Base-by-base conservation (phyloP, 2,797 vertebrate genomes). In the Eurystomus glaucurus region DNA sequence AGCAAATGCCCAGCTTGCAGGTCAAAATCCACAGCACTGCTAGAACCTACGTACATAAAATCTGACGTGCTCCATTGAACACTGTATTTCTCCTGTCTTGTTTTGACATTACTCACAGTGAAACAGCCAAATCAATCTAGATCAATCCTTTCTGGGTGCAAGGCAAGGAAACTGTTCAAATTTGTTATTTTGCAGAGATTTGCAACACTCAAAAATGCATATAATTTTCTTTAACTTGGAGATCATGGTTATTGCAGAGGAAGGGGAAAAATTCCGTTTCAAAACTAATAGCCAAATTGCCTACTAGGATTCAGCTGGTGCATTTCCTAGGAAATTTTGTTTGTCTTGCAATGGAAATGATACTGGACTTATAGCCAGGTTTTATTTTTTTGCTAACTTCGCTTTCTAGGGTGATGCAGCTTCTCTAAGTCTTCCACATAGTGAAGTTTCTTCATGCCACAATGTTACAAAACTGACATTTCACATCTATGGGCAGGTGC, bases 1-100 rank as follows among this genome's bases (percentile, higher is more conserved):
- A 97, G 93, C 92, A 92, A 97, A 97, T 94, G 94, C 92, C 92
- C 92, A 82, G 76, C 90, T 96, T 82, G 80, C 93, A 93, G 93
- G 95, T 97, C 93, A 95, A 90, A 97, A 97, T 96, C 94, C 33
- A 21, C 88, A 82, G 88, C 88, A 50, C 83, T 90, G 94, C 77
- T 96, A 60, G 95, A 97, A 94, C 92, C 92, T 88, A 35, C 60
- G 95, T 79, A 90, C 80, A 60, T 66, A 79, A 94, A 97, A 96
- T 96, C 88, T 87, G 80, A 31, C 6, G 88, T 96, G 93, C 96
- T 97, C 93, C 94, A 92, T 89, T 97, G 97, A 96, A 50, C 92
- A 88, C 80, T 87, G 46, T 31, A 52, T 96, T 95, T 65, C 92
- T 96, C 52, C 83, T 89, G 87, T 95, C 89, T 95, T 95, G 83